A percentile compares a stretch with the other conserved stretches of the same genome.
phyloP scores from a whole-genome alignment of 2,113 vertebrate species.

The Nesogale talazaci region DNA sequence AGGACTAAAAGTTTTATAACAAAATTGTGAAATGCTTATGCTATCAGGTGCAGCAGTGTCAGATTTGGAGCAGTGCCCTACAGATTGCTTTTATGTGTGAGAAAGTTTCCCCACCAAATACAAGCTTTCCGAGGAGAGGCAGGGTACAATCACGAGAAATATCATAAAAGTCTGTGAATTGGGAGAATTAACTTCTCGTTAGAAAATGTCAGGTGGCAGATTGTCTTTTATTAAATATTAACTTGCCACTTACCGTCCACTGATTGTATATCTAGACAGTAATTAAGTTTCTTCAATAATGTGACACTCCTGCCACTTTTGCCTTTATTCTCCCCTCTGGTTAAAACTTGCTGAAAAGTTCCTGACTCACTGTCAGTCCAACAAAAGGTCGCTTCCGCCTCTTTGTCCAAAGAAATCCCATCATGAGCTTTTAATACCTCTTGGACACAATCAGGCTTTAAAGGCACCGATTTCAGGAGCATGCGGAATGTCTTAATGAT shows the following conservation, averaged over 20 bases:
- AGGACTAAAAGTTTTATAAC: slow-evolving; percentile 69
- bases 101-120: slow-evolving; percentile 62
- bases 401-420: slow-evolving; percentile 74
- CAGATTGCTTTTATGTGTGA: slow-evolving; percentile 62
- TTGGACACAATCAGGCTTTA: slow-evolving; percentile 72
- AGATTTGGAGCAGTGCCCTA: slow-evolving; percentile 69
- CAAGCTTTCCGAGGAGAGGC: slow-evolving; percentile 16
- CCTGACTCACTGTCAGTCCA: slow-evolving; percentile 70
- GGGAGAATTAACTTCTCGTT: not conserved
- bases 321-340: slow-evolving; percentile 74
- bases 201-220: slow-evolving; percentile 30
- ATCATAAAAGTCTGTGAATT: slow-evolving; percentile 31
- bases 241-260: slow-evolving; percentile 18
- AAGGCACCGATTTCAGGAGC: slow-evolving; percentile 67
- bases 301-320: slow-evolving; percentile 56
- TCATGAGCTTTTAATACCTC: slow-evolving; percentile 73
- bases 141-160: not conserved
- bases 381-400: slow-evolving; percentile 6
- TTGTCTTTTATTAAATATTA: not conserved
- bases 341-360: slow-evolving; percentile 64
- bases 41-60: slow-evolving; percentile 64
- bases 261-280: not conserved
- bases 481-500: slow-evolving; percentile 74
- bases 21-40: slow-evolving; percentile 74
- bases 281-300: slow-evolving; percentile 46